A percentile compares a stretch with the other conserved stretches of the same genome.
Conservation (phyloP, 2,113 vertebrate genomes). For the Heterocephalus glaber region DNA sequence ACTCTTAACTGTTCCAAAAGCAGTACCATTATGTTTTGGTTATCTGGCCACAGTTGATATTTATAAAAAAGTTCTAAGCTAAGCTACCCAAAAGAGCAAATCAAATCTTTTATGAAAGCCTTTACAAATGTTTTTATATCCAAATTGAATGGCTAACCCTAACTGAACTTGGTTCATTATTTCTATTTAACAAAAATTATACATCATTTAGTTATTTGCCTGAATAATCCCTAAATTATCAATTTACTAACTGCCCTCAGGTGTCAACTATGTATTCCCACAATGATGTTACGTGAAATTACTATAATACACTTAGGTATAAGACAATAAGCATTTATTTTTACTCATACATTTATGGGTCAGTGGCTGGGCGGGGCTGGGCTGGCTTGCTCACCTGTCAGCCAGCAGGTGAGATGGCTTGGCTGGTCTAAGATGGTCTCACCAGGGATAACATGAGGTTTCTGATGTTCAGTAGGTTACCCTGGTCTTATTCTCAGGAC, state of each 20-base stretch:
- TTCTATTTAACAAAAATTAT: background rate
- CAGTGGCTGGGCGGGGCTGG: background rate
- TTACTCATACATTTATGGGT: background rate
- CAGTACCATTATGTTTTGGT: background rate
- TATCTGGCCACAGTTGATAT: background rate
- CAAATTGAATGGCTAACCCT: background rate
- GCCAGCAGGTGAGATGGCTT: background rate
- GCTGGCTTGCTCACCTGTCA: background rate
- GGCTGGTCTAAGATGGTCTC: background rate
- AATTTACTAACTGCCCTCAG: background rate
- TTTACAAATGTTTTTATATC: background rate
- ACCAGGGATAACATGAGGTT: background rate
- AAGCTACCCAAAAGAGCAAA: constrained; percentile 1
- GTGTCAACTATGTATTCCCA: background rate
- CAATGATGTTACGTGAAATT: constrained; percentile 24
- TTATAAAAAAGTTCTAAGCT: constrained; percentile 39
- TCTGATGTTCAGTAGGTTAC: background rate
- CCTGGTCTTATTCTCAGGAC: background rate
- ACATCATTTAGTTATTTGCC: constrained; percentile 8
- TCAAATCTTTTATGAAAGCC: constrained; percentile 21
- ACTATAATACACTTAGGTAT: background rate
- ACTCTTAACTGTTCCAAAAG: background rate
- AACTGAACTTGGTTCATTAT: background rate
- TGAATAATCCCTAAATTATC: constrained; percentile 31
- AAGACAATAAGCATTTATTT: background rate